Evolutionary conservation across 2,888 invertebrate species (phyloP).

Genomic region (Helicoverpa assulta): DNA sequence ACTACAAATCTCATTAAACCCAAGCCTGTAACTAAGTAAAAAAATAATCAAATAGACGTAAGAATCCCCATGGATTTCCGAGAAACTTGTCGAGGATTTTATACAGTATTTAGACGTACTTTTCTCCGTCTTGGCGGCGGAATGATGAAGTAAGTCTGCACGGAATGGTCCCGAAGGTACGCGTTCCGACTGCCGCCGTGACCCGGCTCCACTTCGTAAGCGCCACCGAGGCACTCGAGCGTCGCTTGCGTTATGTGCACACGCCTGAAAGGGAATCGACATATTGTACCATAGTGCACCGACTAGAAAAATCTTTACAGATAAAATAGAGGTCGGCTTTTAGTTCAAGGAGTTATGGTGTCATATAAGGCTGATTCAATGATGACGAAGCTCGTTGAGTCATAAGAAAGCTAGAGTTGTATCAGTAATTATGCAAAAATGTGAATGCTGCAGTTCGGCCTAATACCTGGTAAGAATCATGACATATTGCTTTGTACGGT

Average conservation of each 20-base stretch:
- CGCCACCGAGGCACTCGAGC: conserved; percentile 95
- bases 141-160: conserved; percentile 96
- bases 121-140: conserved; percentile 96
- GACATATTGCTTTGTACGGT: not conserved
- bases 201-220: conserved; percentile 97
- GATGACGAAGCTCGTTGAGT: conserved; percentile 12
- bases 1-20: conserved; percentile 35
- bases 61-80: conserved; percentile 21
- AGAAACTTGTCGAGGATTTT: conserved; percentile 35
- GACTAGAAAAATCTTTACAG: not conserved
- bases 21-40: conserved; percentile 42
- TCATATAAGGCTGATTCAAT: conserved; percentile 11
- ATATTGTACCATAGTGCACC: conserved; percentile 16
- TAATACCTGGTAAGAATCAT: conserved; percentile 2
- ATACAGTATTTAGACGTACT: conserved; percentile 84
- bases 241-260: conserved; percentile 96
- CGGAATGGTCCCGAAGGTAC: conserved; percentile 95
- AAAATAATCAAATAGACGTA: conserved; percentile 52
- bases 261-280: conserved; percentile 88
- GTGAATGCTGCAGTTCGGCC: not conserved
- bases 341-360: not conserved
- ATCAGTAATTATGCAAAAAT: conserved; percentile 3
- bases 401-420: conserved; percentile 24
- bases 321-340: not conserved
- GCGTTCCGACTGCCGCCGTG: conserved; percentile 95